A percentile compares a stretch with the other conserved stretches of the same genome.
These are phyloP conservation scores for Acrocera orbiculus DNA, from an alignment of 2,888 invertebrate genomes.

Conservation along the genomic window DNA sequence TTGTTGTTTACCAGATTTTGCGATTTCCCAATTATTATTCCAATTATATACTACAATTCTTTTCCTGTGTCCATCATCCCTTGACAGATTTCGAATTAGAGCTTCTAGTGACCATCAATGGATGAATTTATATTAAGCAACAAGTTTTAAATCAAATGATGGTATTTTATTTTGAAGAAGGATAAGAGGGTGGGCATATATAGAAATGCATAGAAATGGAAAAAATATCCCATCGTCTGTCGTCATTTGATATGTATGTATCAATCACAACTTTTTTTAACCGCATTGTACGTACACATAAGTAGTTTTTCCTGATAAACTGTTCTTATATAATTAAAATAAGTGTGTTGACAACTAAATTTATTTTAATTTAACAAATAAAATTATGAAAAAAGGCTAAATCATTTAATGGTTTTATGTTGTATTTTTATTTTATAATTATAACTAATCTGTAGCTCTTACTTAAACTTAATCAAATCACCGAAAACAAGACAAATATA, in stretches of 20 bases:
- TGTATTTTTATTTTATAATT: no score
- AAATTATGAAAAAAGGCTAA: no score
- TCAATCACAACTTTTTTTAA: no score
- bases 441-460: no score
- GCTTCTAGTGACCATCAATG: conserved; percentile 10
- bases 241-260: conserved; percentile 11
- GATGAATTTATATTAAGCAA: conserved; percentile 10
- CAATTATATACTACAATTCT: conserved; percentile 11
- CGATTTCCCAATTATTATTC: conserved; percentile 13
- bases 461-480: no score
- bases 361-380: no score
- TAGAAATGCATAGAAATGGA: neutral
- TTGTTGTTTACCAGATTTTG: conserved; percentile 10
- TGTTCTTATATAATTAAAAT: no score
- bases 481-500: no score
- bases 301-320: no score
- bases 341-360: no score
- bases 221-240: conserved; percentile 5
- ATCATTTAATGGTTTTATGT: no score
- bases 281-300: no score
- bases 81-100: conserved; percentile 9
- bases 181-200: neutral
- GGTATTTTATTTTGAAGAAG: neutral
- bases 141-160: conserved; percentile 2
- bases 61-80: conserved; percentile 11